Conservation (phyloP, 2,113 vertebrate species). For the Eurypyga helias region DNA sequence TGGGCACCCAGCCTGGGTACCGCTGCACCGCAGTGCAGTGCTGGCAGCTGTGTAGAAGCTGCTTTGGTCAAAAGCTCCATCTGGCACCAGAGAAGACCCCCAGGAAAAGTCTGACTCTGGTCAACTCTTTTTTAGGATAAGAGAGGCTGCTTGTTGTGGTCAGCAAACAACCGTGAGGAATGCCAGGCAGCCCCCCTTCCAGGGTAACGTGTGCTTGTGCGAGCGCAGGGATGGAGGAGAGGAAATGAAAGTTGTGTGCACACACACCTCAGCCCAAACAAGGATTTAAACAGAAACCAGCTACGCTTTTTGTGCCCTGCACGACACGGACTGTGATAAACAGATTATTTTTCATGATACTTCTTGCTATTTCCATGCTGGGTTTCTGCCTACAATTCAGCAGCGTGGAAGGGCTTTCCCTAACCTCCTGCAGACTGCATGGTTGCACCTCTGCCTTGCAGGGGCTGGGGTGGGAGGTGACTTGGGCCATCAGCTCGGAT, state of each 20-base stretch:
- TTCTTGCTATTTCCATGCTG: background rate
- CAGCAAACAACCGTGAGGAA: background rate
- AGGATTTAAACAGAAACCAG: background rate
- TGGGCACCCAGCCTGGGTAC: background rate
- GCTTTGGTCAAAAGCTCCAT: background rate
- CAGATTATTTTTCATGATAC: background rate
- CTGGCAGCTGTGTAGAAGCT: background rate
- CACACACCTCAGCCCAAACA: background rate
- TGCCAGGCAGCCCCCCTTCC: background rate
- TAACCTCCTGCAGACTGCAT: background rate
- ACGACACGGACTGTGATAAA: background rate
- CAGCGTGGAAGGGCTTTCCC: background rate
- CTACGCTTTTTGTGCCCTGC: background rate
- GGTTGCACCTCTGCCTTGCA: background rate
- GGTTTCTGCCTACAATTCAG: background rate
- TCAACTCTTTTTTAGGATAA: fast-evolving
- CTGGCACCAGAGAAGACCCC: background rate
- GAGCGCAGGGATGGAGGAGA: background rate
- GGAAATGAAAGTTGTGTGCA: background rate
- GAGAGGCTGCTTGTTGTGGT: background rate
- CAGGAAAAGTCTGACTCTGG: background rate
- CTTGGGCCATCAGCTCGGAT: background rate
- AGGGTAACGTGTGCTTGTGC: background rate
- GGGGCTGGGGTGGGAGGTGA: background rate
- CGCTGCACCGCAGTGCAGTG: fast-evolving